A percentile compares a stretch with the other conserved stretches of the same genome.
These are phyloP conservation scores for Osmoderma eremita DNA, from an alignment of 2,888 invertebrate genomes.

Conservation along the genomic window DNA sequence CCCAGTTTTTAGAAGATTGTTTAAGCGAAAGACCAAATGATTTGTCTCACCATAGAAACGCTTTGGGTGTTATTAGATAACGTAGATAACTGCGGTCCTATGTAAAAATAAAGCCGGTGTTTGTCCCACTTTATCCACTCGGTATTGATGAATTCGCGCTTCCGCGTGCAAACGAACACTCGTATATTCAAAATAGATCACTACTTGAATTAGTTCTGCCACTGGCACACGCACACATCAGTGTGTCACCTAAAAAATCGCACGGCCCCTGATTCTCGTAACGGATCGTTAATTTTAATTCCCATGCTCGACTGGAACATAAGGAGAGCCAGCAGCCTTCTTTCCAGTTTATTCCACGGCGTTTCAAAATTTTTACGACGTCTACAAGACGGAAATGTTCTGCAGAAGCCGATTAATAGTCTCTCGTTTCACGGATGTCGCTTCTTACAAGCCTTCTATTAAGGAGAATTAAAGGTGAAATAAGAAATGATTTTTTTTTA, in stretches of 20 bases:
- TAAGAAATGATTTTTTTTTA: conserved; percentile 8
- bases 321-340: too few species aligned
- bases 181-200: conserved; percentile 24
- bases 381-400: background rate
- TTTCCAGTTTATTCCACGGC: background rate
- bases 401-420: conserved; percentile 17
- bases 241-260: background rate
- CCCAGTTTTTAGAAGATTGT: too few species aligned
- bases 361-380: background rate
- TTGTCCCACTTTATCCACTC: conserved; percentile 10
- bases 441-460: conserved; percentile 20
- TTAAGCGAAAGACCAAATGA: too few species aligned
- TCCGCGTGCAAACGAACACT: background rate
- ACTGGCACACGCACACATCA: background rate
- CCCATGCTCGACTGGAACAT: background rate
- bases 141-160: conserved; percentile 4
- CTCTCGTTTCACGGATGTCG: conserved; percentile 18
- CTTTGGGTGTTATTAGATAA: too few species aligned
- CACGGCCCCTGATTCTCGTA: conserved; percentile 1
- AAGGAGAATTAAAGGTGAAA: conserved; percentile 19
- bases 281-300: conserved; percentile 33
- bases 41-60: too few species aligned
- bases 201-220: conserved; percentile 8
- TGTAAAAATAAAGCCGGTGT: too few species aligned
- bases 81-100: too few species aligned